Conservation (phyloP, 2,888 invertebrate genomes). For the Lordiphosa fenestrarum region DNA sequence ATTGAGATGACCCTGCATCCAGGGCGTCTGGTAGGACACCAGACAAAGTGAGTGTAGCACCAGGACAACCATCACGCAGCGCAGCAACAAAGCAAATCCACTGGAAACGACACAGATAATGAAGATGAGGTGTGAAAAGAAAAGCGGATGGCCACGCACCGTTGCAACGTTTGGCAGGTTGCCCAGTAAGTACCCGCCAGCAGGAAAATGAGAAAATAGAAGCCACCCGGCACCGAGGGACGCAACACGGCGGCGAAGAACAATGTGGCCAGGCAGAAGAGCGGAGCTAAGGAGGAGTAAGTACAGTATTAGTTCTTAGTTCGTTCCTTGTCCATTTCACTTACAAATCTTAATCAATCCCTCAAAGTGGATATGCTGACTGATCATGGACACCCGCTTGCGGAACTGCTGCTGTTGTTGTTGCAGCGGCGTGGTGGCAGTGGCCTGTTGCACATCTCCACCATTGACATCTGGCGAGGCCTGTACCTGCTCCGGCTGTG, state of each 20-base stretch:
- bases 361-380: conserved; percentile 74
- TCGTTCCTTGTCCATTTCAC: conserved; percentile 18
- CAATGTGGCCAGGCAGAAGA: conserved; percentile 77
- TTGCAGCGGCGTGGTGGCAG: conserved; percentile 57
- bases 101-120: conserved; percentile 56
- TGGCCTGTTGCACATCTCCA: conserved; percentile 54
- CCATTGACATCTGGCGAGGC: conserved; percentile 42
- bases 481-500: conserved; percentile 33
- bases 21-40: conserved; percentile 91
- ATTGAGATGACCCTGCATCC: conserved; percentile 87
- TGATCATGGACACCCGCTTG: conserved; percentile 60
- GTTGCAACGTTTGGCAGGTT: conserved; percentile 87
- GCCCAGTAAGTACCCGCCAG: conserved; percentile 93
- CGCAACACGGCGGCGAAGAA: conserved; percentile 83
- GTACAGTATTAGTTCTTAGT: not conserved
- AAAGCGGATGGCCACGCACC: conserved; percentile 60
- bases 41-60: conserved; percentile 87
- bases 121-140: conserved; percentile 14
- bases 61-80: conserved; percentile 87
- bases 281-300: conserved; percentile 66
- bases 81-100: conserved; percentile 88
- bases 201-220: conserved; percentile 94
- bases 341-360: conserved; percentile 77
- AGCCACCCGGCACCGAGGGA: conserved; percentile 90
- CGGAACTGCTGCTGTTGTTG: conserved; percentile 61